Conservation (phyloP, 2,113 vertebrate genomes). For the Bubo blakistoni region DNA sequence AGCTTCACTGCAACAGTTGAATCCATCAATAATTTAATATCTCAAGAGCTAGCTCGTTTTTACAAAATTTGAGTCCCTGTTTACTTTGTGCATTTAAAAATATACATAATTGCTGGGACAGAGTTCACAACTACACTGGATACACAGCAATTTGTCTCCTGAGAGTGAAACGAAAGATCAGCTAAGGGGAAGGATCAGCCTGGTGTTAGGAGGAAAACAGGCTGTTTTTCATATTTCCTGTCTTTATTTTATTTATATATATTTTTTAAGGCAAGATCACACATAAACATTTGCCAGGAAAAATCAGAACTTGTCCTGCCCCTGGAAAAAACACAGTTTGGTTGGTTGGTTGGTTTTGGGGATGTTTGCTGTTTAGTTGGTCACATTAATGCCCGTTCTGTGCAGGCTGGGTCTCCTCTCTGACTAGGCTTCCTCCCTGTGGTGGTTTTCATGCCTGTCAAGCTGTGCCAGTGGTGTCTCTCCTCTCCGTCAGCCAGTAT, state of each 20-base stretch:
- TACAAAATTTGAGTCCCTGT: background rate
- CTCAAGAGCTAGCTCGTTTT: background rate
- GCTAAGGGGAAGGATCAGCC: background rate
- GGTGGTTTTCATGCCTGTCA: background rate
- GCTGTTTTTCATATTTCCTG: background rate
- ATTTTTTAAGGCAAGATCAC: background rate
- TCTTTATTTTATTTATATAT: background rate
- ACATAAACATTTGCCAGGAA: conserved; percentile 7
- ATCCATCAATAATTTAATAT: background rate
- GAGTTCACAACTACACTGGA: background rate
- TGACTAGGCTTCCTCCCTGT: background rate
- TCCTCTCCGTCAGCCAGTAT: background rate
- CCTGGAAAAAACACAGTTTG: background rate
- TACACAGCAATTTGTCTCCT: background rate
- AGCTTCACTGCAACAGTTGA: background rate
- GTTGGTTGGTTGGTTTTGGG: background rate
- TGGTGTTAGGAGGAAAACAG: background rate
- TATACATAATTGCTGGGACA: background rate
- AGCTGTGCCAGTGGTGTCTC: background rate
- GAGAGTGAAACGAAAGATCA: background rate
- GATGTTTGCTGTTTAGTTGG: background rate
- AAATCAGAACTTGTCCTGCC: background rate
- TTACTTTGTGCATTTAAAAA: conserved; percentile 25
- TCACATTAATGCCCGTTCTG: background rate
- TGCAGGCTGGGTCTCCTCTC: background rate